Base-by-base conservation (phyloP, 1,140 invertebrate genomes). In the Conus betulinus region DNA sequence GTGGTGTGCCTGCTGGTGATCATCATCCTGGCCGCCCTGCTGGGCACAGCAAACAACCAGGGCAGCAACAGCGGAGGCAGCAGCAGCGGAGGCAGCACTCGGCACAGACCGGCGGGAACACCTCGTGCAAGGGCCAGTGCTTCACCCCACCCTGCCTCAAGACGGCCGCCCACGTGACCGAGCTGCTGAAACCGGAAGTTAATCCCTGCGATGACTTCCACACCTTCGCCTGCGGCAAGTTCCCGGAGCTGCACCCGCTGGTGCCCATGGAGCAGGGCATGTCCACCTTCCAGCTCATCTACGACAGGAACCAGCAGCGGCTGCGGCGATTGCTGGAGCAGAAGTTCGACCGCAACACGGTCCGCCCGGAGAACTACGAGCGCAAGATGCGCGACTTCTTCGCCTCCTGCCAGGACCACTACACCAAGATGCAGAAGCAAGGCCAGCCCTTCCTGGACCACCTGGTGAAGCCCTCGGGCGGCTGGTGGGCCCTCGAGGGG, bases 161-260 rank as follows among this genome's bases (percentile, higher is more conserved):
- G 88, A 90, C 89, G 17, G 92, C 91, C 0, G 85, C 93, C 0
- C 91, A 91, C 67, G 90, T 89, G 1, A 87, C 91, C 17, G 84
- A 88, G 52, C 91, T 91, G 79, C 95, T 96, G 94, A 96, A 96
- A 89, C 89, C 93, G 8, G 93, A 95, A 0, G 94, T 96, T 85
- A 63, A 84, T 23, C 96, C 96, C 0, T 96, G 96, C 92, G 93
- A 95, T 5, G 94, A 96, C 92, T 96, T 96, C 92, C 96, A 96
- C 91, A 91, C 95, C 60, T 96, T 96, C 89, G 95, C 96, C 5
- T 96, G 96, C 91, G 96, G 96, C 5, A 86, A 88, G 51, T 94
- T 90, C 88, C 78, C 84, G 10, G 85, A 7, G 10, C 27, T 81
- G 13, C 88, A 93, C 84, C 91, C 92, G 0, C 85, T 94, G 17